phyloP scores from a whole-genome alignment of 2,113 vertebrate species.

The Gyps fulvus region DNA sequence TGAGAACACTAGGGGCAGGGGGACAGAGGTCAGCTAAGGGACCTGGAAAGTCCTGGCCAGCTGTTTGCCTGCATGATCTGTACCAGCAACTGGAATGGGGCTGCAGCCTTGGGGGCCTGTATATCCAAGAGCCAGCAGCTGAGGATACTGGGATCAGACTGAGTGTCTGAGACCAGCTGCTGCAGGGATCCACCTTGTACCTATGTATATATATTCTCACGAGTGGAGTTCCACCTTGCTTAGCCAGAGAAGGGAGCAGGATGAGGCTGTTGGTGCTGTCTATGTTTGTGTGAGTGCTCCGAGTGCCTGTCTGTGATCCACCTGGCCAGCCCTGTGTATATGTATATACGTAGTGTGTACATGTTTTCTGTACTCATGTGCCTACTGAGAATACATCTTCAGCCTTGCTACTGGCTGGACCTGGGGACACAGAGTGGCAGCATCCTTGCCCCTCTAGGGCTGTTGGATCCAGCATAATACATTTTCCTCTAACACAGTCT shows the following conservation, averaged over 20 bases:
- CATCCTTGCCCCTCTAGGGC: background rate
- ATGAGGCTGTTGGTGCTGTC: background rate
- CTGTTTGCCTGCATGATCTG: background rate
- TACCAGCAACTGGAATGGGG: background rate
- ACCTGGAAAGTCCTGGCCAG: background rate
- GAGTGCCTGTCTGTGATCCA: background rate
- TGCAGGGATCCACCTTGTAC: background rate
- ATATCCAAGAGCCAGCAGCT: background rate
- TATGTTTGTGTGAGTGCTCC: background rate
- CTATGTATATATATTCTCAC: background rate
- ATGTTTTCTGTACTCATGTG: background rate
- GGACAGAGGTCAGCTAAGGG: too few relatives aligned
- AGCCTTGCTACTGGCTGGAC: background rate
- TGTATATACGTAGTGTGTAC: too few relatives aligned
- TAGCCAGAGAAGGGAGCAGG: background rate
- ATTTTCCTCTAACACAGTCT: background rate
- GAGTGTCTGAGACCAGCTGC: background rate
- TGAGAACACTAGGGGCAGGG: background rate
- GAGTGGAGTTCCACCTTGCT: background rate
- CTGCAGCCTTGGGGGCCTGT: background rate
- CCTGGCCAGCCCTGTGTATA: background rate
- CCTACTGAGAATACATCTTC: background rate
- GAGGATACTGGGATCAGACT: background rate
- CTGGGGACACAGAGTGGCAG: background rate
- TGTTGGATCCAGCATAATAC: background rate